phyloP scores from a whole-genome alignment of 2,888 invertebrate genomes.

The Temnothorax unifasciatus region DNA sequence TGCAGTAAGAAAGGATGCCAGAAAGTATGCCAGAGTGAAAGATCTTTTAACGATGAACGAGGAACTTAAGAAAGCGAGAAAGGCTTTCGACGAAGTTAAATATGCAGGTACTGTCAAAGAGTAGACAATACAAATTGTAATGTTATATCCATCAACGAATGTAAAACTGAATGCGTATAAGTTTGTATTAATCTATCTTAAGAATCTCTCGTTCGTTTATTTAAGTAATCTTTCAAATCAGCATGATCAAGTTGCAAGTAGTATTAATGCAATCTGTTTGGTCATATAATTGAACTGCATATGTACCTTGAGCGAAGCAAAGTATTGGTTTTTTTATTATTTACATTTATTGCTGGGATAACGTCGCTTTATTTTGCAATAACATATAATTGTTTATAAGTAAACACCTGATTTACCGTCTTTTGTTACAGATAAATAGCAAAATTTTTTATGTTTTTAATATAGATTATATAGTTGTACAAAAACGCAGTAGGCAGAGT shows the following conservation, averaged over 20 bases:
- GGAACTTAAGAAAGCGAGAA: constrained; percentile 98
- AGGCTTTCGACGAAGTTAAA: constrained; percentile 99
- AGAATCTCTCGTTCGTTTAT: constrained; percentile 14
- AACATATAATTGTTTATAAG: constrained; percentile 5
- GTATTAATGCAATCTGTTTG: constrained; percentile 24
- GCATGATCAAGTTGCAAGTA: constrained; percentile 43
- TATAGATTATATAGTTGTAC: background rate
- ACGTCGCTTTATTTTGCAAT: constrained; percentile 36
- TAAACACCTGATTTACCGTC: constrained; percentile 1
- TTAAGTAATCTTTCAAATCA: constrained; percentile 11
- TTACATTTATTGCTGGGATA: constrained; percentile 15
- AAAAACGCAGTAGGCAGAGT: constrained; percentile 4
- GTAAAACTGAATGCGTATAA: constrained; percentile 32
- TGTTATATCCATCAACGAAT: constrained; percentile 52
- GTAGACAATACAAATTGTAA: constrained; percentile 71
- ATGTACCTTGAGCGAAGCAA: background rate
- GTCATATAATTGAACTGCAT: constrained; percentile 13
- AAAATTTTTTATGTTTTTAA: constrained; percentile 24
- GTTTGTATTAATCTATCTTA: constrained; percentile 58
- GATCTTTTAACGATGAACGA: constrained; percentile 99
- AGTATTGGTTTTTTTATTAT: constrained; percentile 12
- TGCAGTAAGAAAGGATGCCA: constrained; percentile 96
- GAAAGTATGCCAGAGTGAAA: constrained; percentile 99
- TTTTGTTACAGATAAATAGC: constrained; percentile 3
- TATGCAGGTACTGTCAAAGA: constrained; percentile 92